These are phyloP conservation scores for Orius insidiosus DNA, from an alignment of 1,140 invertebrate species.

Conservation along the genomic window DNA sequence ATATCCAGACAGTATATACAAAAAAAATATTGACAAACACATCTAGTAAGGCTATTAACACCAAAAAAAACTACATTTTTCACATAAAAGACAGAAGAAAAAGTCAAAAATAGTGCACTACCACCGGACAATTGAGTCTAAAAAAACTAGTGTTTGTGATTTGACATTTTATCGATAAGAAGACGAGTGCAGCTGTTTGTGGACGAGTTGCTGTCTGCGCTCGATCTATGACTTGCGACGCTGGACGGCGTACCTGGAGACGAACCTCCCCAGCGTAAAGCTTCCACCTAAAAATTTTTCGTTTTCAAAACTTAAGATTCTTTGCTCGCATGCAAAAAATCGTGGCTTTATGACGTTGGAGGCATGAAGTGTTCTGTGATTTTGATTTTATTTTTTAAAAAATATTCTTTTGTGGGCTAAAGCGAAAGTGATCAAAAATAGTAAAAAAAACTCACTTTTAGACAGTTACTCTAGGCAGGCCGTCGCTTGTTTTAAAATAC, in stretches of 20 bases:
- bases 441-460: slow-evolving; percentile 12
- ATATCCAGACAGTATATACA: too few species aligned
- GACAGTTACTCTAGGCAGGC: slow-evolving; percentile 14
- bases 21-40: too few species aligned
- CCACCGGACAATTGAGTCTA: too few species aligned
- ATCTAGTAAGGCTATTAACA: too few species aligned
- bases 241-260: slow-evolving; percentile 42
- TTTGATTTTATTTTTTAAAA: too few species aligned
- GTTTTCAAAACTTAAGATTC: neutral
- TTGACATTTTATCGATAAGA: neutral
- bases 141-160: too few species aligned
- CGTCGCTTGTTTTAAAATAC: slow-evolving; percentile 13
- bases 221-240: slow-evolving; percentile 45
- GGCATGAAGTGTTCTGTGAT: too few species aligned
- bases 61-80: too few species aligned
- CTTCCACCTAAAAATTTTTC: slow-evolving; percentile 12
- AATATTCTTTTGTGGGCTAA: neutral
- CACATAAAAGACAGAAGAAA: too few species aligned
- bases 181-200: slow-evolving; percentile 22
- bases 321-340: neutral
- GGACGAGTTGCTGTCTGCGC: slow-evolving; percentile 54
- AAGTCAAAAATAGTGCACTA: too few species aligned
- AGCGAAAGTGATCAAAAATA: neutral
- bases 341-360: too few species aligned
- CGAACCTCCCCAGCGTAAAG: slow-evolving; percentile 15